Percentiles rank a stretch among this genome's conserved stretches.
Evolutionary conservation across 2,797 vertebrate genomes (phyloP).

Genomic region (Neosalanx taihuensis): DNA sequence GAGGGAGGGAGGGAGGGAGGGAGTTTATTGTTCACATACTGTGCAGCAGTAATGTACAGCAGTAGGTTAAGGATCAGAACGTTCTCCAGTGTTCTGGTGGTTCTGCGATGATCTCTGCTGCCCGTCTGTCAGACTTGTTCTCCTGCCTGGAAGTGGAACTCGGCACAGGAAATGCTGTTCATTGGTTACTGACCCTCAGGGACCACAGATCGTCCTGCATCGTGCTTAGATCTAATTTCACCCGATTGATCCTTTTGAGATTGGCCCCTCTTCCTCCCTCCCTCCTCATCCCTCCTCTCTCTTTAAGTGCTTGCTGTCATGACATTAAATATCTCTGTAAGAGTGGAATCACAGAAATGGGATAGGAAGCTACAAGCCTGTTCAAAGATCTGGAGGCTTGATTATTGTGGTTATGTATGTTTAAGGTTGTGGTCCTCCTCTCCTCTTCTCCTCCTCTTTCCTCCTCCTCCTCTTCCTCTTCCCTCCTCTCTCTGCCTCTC

Average conservation of each 20-base stretch:
- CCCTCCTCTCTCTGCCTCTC: too few relatives aligned
- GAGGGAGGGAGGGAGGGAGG: too few relatives aligned
- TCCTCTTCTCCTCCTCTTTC: too few relatives aligned
- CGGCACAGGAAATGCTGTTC: constrained; percentile 28
- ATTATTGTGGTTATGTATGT: too few relatives aligned
- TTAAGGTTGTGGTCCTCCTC: too few relatives aligned
- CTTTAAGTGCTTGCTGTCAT: background rate
- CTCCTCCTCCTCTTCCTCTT: too few relatives aligned
- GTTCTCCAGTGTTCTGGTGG: background rate
- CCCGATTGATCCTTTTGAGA: constrained; percentile 15
- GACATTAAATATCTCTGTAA: constrained; percentile 3
- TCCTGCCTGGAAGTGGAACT: background rate
- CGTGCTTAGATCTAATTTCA: constrained; percentile 25
- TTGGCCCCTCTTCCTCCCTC: background rate
- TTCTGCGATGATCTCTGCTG: background rate
- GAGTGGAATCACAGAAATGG: background rate
- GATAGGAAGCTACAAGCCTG: background rate
- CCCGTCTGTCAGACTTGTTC: background rate
- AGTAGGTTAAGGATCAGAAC: too few relatives aligned
- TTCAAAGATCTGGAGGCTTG: too few relatives aligned
- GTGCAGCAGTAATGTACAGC: too few relatives aligned
- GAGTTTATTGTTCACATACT: too few relatives aligned
- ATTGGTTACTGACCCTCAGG: constrained; percentile 24
- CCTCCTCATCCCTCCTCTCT: background rate
- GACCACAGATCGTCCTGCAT: constrained; percentile 26